Base-by-base conservation (phyloP, 2,888 invertebrate species). In the Spodoptera exigua region DNA sequence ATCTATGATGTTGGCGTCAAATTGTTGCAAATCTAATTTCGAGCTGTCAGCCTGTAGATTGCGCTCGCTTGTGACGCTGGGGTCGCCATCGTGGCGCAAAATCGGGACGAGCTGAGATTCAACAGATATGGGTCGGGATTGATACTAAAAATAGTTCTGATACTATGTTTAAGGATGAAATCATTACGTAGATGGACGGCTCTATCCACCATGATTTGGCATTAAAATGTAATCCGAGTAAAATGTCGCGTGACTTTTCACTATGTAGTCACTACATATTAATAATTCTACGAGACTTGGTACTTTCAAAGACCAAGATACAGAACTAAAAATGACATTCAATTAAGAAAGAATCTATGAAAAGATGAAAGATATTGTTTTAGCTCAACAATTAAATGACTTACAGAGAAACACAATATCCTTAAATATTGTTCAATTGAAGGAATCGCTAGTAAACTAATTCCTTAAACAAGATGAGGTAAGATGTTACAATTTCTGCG, bases 21-120 rank as follows among this genome's bases (percentile, higher is more conserved):
- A 73, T 77, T 75, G 73, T 80, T 80, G 82, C 87, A 81, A 85
- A 88, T 88, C 89, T 89, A 89, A 90, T 89, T 89, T 85, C 82
- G 82, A 80, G 61, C 73, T 71, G 76, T 67, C 80, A 74, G 67
- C 61, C 65, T 48, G 78, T 80, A 82, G 82, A 85, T 85, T 86
- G 84, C 78, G 78, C 81, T 80, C 83, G 74, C 74, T 80, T 67
- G 77, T 65, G 67, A 66, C 37, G 13, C n/a, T 54, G 53, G 70
- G 60, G 66, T 68, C 58, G 60, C 61, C 71, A 60, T 60, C 40
- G 35, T 65, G 69, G 57, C 55, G 63, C 55, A 56, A 44, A 76
- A 57, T 51, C 51, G 70, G 74, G 70, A 74, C 71, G 47, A 36
- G 49, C 16, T 61, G 78, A 77, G 57, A 76, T 74, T 66, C 14